These are phyloP conservation scores for Hipposideros armiger DNA, from an alignment of 2,113 vertebrate genomes.

Conservation along the genomic window DNA sequence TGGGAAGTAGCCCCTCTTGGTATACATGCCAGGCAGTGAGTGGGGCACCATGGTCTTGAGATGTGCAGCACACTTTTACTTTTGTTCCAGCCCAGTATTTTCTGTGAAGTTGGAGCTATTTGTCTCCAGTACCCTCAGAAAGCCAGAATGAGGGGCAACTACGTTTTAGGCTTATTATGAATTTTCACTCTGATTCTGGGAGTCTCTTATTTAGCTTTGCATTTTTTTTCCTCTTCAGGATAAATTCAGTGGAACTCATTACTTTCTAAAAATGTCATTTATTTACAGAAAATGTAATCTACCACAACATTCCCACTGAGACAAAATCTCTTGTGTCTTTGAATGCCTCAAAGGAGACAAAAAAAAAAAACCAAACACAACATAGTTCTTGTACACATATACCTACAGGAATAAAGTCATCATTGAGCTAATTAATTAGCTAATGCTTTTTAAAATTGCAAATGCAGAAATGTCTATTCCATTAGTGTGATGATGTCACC, in stretches of 20 bases:
- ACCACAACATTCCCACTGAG: slow-evolving; percentile 79
- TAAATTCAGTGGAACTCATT: slow-evolving; percentile 81
- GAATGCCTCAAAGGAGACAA: slow-evolving; percentile 60
- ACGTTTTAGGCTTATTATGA: slow-evolving; percentile 29
- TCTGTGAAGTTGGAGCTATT: slow-evolving; percentile 1
- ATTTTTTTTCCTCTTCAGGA: slow-evolving; percentile 26
- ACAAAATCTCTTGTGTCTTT: slow-evolving; percentile 74
- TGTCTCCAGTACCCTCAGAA: neutral
- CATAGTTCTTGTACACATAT: neutral
- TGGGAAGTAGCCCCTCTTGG: neutral
- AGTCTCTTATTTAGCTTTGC: slow-evolving; percentile 53
- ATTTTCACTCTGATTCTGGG: slow-evolving; percentile 55
- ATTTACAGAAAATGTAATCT: slow-evolving; percentile 83
- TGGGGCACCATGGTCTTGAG: neutral
- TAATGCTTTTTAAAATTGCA: slow-evolving; percentile 64
- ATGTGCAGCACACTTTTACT: neutral
- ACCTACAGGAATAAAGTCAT: slow-evolving; percentile 64
- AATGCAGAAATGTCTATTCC: slow-evolving; percentile 3
- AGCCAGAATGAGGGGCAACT: neutral
- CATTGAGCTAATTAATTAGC: slow-evolving; percentile 71
- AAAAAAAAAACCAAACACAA: neutral
- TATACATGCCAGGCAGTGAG: neutral
- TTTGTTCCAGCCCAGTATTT: slow-evolving; percentile 37
- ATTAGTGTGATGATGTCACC: neutral
- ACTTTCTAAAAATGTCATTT: slow-evolving; percentile 81